phyloP scores from a whole-genome alignment of 2,797 vertebrate species.

The Dendrocincla fuliginosa region DNA sequence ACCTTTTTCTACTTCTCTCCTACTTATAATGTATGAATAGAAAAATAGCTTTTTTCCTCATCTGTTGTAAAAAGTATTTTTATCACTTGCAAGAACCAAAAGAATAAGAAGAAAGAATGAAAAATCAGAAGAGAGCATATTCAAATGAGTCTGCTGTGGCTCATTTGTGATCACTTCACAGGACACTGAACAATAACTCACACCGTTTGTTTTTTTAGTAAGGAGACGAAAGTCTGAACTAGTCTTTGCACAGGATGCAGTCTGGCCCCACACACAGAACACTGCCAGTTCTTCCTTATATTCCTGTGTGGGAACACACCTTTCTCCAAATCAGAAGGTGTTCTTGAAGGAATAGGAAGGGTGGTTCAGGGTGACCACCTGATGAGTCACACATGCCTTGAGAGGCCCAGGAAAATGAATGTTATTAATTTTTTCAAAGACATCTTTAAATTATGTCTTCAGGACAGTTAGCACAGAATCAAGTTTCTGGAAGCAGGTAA shows the following conservation, averaged over 20 bases:
- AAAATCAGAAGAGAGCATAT: neutral
- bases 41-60: neutral
- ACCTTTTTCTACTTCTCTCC: neutral
- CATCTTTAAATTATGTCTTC: neutral
- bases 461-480: neutral
- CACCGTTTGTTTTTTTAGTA: neutral
- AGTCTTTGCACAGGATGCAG: neutral
- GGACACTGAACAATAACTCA: neutral
- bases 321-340: neutral
- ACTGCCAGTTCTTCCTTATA: neutral
- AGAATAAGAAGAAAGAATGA: neutral
- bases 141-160: neutral
- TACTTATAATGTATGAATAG: neutral
- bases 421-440: neutral
- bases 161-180: neutral
- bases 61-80: neutral
- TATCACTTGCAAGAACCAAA: neutral
- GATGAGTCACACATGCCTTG: neutral
- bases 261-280: neutral
- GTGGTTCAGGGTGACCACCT: neutral
- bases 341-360: neutral
- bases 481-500: neutral
- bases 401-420: neutral
- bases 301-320: neutral
- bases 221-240: neutral